These are phyloP conservation scores for Lasius platythorax DNA, from an alignment of 2,888 invertebrate genomes.

Conservation along the genomic window DNA sequence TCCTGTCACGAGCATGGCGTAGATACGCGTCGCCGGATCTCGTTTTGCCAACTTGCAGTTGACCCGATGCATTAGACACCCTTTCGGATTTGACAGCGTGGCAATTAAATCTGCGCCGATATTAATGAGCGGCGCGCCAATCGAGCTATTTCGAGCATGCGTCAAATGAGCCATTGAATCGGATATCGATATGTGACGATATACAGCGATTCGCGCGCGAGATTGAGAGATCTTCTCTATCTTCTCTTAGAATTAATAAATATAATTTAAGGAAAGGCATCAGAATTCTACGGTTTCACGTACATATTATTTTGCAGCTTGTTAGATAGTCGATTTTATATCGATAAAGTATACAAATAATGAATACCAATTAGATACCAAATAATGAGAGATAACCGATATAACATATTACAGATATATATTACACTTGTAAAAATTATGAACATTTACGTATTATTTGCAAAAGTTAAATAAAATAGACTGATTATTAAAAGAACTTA, in stretches of 20 bases:
- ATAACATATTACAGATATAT: too few relatives aligned
- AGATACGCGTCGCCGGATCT: conserved; percentile 13
- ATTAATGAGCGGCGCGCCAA: conserved; percentile 38
- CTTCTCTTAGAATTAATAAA: neutral
- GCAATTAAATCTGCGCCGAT: conserved; percentile 31
- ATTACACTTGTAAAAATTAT: too few relatives aligned
- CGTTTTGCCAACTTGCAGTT: conserved; percentile 37
- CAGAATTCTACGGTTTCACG: neutral
- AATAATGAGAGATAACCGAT: neutral
- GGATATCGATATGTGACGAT: neutral
- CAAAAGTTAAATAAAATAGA: too few relatives aligned
- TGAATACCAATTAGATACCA: too few relatives aligned
- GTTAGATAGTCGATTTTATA: neutral
- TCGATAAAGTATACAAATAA: too few relatives aligned
- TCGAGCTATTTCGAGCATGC: conserved; percentile 9
- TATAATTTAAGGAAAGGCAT: neutral
- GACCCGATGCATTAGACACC: conserved; percentile 25
- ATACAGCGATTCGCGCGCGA: neutral
- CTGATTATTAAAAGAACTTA: too few relatives aligned
- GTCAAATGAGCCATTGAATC: neutral
- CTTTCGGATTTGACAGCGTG: conserved; percentile 31
- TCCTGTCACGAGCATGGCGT: conserved; percentile 14
- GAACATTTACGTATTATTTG: too few relatives aligned
- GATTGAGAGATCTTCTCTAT: neutral
- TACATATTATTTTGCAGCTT: neutral